A percentile compares a stretch with the other conserved stretches of the same genome.
Conservation (phyloP, 2,888 invertebrate genomes). For the Drosophila peninsularis region DNA sequence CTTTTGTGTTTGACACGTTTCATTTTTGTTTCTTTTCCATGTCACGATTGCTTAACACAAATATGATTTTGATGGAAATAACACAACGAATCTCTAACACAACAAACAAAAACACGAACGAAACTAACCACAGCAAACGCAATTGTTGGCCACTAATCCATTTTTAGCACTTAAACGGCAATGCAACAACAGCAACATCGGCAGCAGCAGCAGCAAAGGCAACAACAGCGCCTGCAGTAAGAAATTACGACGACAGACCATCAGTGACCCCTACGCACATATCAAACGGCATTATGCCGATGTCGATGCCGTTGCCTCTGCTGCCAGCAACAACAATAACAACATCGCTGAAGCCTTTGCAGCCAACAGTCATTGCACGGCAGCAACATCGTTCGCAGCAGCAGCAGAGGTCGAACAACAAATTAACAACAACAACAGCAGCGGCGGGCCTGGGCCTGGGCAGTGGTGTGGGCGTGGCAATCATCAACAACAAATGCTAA, state of each 20-base stretch:
- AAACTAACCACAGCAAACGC: slow-evolving; percentile 75
- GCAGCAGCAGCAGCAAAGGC: slow-evolving; percentile 43
- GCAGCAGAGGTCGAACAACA: slow-evolving; percentile 60
- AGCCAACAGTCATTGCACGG: slow-evolving; percentile 66
- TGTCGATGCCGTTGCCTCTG: slow-evolving; percentile 52
- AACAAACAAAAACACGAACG: slow-evolving; percentile 23
- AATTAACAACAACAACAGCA: slow-evolving; percentile 54
- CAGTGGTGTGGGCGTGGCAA: slow-evolving; percentile 38
- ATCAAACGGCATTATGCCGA: slow-evolving; percentile 72
- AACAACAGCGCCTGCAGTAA: slow-evolving; percentile 58
- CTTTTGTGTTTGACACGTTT: slow-evolving; percentile 29
- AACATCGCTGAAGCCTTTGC: slow-evolving; percentile 43
- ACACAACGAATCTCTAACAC: slow-evolving; percentile 16
- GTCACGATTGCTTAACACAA: slow-evolving; percentile 41
- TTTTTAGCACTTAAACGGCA: slow-evolving; percentile 83
- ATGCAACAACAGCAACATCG: slow-evolving; percentile 55
- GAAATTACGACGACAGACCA: slow-evolving; percentile 82
- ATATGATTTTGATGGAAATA: slow-evolving; percentile 34
- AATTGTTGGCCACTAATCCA: slow-evolving; percentile 82
- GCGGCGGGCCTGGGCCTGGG: slow-evolving; percentile 36
- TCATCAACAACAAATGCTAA: slow-evolving; percentile 72
- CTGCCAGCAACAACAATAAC: slow-evolving; percentile 55
- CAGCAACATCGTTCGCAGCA: slow-evolving; percentile 58
- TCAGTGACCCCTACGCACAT: slow-evolving; percentile 83
- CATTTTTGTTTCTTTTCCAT: slow-evolving; percentile 58